A percentile compares a stretch with the other conserved stretches of the same genome.
phyloP scores from a whole-genome alignment of 2,888 invertebrate genomes.

The Parapristionchus giblindavisi region DNA sequence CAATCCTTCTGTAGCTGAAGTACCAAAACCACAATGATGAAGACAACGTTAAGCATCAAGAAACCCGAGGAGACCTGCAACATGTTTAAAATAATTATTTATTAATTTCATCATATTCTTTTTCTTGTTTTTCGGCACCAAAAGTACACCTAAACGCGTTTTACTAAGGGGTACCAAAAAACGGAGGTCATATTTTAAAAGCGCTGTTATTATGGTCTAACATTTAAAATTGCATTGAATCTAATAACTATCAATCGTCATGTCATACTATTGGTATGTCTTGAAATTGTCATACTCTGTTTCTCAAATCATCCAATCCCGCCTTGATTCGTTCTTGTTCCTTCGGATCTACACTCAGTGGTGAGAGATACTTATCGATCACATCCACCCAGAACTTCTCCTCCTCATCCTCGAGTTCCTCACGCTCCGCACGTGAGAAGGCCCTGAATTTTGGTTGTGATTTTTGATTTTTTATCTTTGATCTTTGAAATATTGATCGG shows the following conservation, averaged over 20 bases:
- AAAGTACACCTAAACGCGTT: no score
- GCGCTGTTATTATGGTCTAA: no score
- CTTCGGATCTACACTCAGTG: constrained; percentile 86
- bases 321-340: constrained; percentile 58
- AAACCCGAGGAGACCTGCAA: constrained; percentile 83
- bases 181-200: no score
- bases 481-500: no score
- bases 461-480: background rate
- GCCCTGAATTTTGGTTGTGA: background rate
- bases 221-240: no score
- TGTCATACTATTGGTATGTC: no score
- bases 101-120: background rate
- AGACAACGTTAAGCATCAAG: constrained; percentile 98
- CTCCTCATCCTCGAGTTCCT: constrained; percentile 81
- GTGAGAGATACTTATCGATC: constrained; percentile 87
- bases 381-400: constrained; percentile 95
- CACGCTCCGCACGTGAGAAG: constrained; percentile 84
- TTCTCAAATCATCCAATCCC: constrained; percentile 91
- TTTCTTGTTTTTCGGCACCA: no score
- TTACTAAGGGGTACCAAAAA: no score
- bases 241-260: no score
- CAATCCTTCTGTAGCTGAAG: constrained; percentile 97
- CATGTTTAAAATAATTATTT: background rate
- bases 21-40: constrained; percentile 97
- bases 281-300: constrained; percentile 79